Base-by-base conservation (phyloP, 2,888 invertebrate genomes). In the Agriopis leucophaearia region DNA sequence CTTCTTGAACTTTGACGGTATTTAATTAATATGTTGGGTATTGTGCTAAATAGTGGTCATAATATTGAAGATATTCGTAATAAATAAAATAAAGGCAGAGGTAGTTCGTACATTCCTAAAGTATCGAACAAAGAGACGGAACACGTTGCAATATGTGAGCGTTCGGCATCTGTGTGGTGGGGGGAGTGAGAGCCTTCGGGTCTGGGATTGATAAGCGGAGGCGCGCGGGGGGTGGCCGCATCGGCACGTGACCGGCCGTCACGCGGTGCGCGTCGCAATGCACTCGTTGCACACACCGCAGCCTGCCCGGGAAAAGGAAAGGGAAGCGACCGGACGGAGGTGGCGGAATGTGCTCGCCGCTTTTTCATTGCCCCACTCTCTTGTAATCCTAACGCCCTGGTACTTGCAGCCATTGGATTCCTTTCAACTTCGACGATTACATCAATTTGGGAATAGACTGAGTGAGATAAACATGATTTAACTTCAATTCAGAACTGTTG, bases 161-260 rank as follows among this genome's bases (percentile, higher is more conserved):
- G 74, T 74, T 76, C 74, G 76, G 76, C 73, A 69, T 72, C 65
- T 66, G 70, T 74, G 62, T 69, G 71, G 70, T 66, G 75, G 76
- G 77, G 78, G 74, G 69, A 72, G 27, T 35, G 76, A 79, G 77
- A 78, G 79, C 70, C 77, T 73, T 72, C 66, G 74, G 75, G 78
- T 78, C 83, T 85, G 81, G 73, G 77, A 69, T 74, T 81, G 84
- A 80, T 82, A 82, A 81, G 80, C 78, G 42, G 27, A 6, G 74
- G 59, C 68, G 60, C 51, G 54, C 51, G 60, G 64, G 63, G 67
- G 51, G 69, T 51, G 57, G 47, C 16, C 71, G 66, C 76, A 73
- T 60, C 66, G 82, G 75, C 86, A 87, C 87, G 86, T 88, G 89
- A 86, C 85, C 76, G 74, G 73, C 75, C 81, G 86, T 85, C 87